Evolutionary conservation across 2,797 vertebrate species (phyloP).

Genomic region (Lagodon rhomboides): DNA sequence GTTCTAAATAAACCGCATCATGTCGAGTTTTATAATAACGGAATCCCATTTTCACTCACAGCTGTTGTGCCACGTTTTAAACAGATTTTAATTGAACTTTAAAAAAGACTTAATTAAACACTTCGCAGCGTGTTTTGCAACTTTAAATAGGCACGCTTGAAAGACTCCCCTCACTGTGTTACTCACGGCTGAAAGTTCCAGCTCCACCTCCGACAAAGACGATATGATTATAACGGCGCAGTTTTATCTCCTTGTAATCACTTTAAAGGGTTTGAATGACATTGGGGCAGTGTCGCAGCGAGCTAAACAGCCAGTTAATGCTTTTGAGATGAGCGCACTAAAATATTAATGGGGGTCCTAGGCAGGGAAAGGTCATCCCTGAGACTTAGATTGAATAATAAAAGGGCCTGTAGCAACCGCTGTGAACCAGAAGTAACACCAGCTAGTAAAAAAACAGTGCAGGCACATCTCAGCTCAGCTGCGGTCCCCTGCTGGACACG

Average conservation of each 20-base stretch:
- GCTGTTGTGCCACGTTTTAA: slow-evolving; percentile 57
- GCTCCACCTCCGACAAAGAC: slow-evolving; percentile 49
- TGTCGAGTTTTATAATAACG: slow-evolving; percentile 53
- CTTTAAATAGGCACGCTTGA: slow-evolving; percentile 27
- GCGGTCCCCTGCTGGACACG: slow-evolving; percentile 20
- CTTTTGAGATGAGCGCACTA: slow-evolving; percentile 69
- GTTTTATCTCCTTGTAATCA: slow-evolving; percentile 72
- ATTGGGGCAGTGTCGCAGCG: slow-evolving; percentile 67
- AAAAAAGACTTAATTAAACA: slow-evolving; percentile 35
- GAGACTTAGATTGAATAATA: slow-evolving; percentile 69
- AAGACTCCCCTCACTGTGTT: slow-evolving; percentile 31
- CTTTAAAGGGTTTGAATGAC: slow-evolving; percentile 75
- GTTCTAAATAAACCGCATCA: slow-evolving; percentile 50
- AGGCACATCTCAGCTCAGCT: slow-evolving; percentile 6
- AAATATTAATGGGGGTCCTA: slow-evolving; percentile 77
- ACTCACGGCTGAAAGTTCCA: slow-evolving; percentile 23
- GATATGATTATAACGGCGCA: slow-evolving; percentile 50
- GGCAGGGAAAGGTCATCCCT: slow-evolving; percentile 73
- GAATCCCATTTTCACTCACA: slow-evolving; percentile 54
- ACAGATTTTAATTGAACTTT: slow-evolving; percentile 60
- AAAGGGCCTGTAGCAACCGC: slow-evolving; percentile 37
- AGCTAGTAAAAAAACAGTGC: slow-evolving; percentile 16
- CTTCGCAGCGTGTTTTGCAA: slow-evolving; percentile 21
- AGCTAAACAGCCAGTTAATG: slow-evolving; percentile 71
- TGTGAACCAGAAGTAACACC: slow-evolving; percentile 30